A percentile compares a stretch with the other conserved stretches of the same genome.
Conservation (phyloP, 2,888 invertebrate genomes). For the Drosophila monieri region DNA sequence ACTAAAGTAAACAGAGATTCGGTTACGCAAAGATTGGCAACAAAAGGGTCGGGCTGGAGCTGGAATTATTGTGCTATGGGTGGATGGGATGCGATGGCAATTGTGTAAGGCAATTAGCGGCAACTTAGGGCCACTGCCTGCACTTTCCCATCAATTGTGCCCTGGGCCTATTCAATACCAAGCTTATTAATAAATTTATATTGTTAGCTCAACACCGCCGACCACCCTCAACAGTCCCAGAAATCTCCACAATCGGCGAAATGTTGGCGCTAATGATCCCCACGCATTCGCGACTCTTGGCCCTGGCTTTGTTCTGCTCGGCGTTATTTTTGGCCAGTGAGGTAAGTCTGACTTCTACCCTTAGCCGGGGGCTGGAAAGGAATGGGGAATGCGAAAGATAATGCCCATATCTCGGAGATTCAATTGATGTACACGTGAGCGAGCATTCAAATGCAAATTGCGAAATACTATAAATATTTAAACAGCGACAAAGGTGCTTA, state of each 20-base stretch:
- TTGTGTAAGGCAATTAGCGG: constrained; percentile 61
- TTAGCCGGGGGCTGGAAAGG: constrained; percentile 16
- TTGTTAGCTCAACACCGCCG: constrained; percentile 14
- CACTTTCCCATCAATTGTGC: constrained; percentile 45
- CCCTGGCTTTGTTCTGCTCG: constrained; percentile 63
- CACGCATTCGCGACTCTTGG: constrained; percentile 53
- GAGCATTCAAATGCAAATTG: constrained; percentile 67
- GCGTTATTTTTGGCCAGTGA: constrained; percentile 66
- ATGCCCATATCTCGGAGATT: constrained; percentile 29
- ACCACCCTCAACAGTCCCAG: constrained; percentile 14
- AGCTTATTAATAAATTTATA: constrained; percentile 62
- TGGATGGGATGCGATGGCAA: constrained; percentile 20
- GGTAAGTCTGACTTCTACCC: constrained; percentile 58
- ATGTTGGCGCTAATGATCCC: constrained; percentile 44
- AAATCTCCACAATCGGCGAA: constrained; percentile 33
- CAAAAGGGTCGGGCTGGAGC: constrained; percentile 33
- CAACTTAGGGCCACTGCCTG: constrained; percentile 30
- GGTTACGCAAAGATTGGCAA: constrained; percentile 49
- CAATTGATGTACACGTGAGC: constrained; percentile 48
- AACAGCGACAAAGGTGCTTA: constrained; percentile 39
- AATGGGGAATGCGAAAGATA: constrained; percentile 26
- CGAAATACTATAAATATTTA: constrained; percentile 56
- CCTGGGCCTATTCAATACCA: constrained; percentile 30
- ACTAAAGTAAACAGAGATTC: constrained; percentile 38
- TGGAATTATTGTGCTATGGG: constrained; percentile 24